Evolutionary conservation across 1,140 invertebrate species (phyloP).

Genomic region (Helicoverpa zea): DNA sequence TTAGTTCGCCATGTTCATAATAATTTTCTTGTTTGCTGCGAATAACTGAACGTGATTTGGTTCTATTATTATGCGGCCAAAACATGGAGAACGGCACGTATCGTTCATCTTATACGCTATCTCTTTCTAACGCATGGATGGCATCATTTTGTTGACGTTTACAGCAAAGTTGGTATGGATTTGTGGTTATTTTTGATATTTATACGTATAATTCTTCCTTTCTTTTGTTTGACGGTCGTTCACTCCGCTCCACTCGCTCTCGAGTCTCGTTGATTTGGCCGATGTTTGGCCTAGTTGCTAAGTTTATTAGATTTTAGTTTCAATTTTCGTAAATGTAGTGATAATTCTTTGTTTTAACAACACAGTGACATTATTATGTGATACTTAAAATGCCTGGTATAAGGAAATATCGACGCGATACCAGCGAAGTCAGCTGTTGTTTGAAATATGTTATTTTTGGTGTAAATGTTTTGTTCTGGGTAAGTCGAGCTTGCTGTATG

Average conservation of each 20-base stretch:
- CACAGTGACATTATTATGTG: slow-evolving; percentile 51
- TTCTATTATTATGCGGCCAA: slow-evolving; percentile 12
- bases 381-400: slow-evolving; percentile 84
- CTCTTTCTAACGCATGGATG: not conserved
- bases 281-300: slow-evolving; percentile 49
- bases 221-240: slow-evolving; percentile 57
- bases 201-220: slow-evolving; percentile 31
- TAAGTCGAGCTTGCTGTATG: slow-evolving; percentile 85
- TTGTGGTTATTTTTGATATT: slow-evolving; percentile 8
- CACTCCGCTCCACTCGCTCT: slow-evolving; percentile 49
- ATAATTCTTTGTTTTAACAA: slow-evolving; percentile 31
- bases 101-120: not conserved
- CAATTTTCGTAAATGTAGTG: slow-evolving; percentile 47
- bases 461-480: slow-evolving; percentile 99
- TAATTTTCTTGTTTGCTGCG: not conserved
- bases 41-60: not conserved
- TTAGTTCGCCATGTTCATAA: not conserved
- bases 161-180: not conserved
- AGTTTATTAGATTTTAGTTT: slow-evolving; percentile 44
- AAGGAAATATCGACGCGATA: slow-evolving; percentile 93
- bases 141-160: slow-evolving; percentile 16
- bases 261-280: slow-evolving; percentile 47
- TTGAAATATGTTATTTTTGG: slow-evolving; percentile 98
- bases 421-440: slow-evolving; percentile 98
- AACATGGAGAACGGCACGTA: not conserved